Evolutionary conservation across 2,888 invertebrate species (phyloP), one percentile per base, ranked within the genome.

Genomic region (Nysson spinosus): DNA sequence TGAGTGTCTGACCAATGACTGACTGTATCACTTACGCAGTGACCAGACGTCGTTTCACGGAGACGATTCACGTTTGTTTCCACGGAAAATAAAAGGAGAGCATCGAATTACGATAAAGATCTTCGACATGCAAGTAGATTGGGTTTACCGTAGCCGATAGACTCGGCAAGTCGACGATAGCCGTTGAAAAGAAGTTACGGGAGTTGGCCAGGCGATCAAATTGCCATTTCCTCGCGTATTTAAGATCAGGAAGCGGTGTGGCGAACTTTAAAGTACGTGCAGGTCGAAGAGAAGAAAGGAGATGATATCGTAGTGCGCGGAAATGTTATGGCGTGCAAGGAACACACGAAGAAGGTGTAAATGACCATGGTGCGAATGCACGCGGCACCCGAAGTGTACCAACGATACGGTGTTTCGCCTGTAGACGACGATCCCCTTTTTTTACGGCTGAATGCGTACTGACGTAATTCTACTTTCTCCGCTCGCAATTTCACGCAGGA

Each of bases 251-350:
- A 68, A 68, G 58, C 50, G 65, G 56, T 54, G 51, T 42, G 51
- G 69, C 62, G 61, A 56, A 74, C 72, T 72, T 66, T 47, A 49
- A 46, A 56, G 69, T 65, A 63, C 54, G 49, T 51, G 76, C 60
- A 34, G 35, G 64, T 37, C 55, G 46, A 62, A 49, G 34, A 40
- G 64, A 44, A 52, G 63, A 62, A 72, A 74, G 66, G 54, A 64
- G 73, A 73, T 73, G 72, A 72, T 73, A 73, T 73, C 73, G 55
- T 43, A 40, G 43, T 37, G 60, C 57, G 73, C 79, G 80, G 78
- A 80, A 80, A 78, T 77, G 76, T 78, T 77, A 51, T 51, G 75
- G 72, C 62, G 68, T 63, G 71, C 69, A 68, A 63, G 55, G 56
- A 72, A 66, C 66, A 66, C 69, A 65, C 61, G 65, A 66, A 64